Conservation (phyloP, 1,140 invertebrate genomes). For the Zaprionus tsacasi region DNA sequence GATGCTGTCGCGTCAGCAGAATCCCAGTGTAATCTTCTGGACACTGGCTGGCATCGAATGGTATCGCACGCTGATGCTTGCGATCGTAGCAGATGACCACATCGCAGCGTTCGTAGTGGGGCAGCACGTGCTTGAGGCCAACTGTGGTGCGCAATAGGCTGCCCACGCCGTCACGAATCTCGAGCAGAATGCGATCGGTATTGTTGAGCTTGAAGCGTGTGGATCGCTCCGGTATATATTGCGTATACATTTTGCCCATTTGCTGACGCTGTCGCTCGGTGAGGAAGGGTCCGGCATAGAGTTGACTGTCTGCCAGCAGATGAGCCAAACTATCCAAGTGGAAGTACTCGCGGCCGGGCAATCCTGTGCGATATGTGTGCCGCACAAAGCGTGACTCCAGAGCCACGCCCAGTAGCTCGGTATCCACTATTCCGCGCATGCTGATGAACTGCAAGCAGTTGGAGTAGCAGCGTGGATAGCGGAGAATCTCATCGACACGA, state of each 20-base stretch:
- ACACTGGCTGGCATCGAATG: slow-evolving; percentile 26
- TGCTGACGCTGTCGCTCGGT: slow-evolving; percentile 68
- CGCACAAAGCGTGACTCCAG: slow-evolving; percentile 84
- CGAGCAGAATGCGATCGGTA: slow-evolving; percentile 84
- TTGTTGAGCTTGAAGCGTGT: slow-evolving; percentile 81
- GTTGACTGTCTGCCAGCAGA: slow-evolving; percentile 81
- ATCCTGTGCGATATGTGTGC: slow-evolving; percentile 71
- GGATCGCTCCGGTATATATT: slow-evolving; percentile 83
- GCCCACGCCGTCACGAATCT: slow-evolving; percentile 77
- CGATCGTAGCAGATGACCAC: slow-evolving; percentile 74
- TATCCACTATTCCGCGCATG: slow-evolving; percentile 84
- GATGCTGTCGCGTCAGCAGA: slow-evolving; percentile 68
- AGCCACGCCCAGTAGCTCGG: slow-evolving; percentile 85
- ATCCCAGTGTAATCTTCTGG: slow-evolving; percentile 70
- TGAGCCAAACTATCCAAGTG: slow-evolving; percentile 85
- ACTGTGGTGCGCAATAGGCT: slow-evolving; percentile 56
- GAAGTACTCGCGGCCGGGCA: slow-evolving; percentile 84
- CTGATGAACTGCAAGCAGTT: slow-evolving; percentile 85
- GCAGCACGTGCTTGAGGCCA: slow-evolving; percentile 85
- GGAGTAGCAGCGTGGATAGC: slow-evolving; percentile 83
- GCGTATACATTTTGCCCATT: slow-evolving; percentile 84
- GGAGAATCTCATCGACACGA: slow-evolving; percentile 84
- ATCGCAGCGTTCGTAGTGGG: slow-evolving; percentile 85
- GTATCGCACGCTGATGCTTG: slow-evolving; percentile 36
- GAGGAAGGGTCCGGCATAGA: slow-evolving; percentile 85